A percentile compares a stretch with the other conserved stretches of the same genome.
Evolutionary conservation across 2,797 vertebrate species (phyloP).

Genomic region (Tiaroga cobitis): DNA sequence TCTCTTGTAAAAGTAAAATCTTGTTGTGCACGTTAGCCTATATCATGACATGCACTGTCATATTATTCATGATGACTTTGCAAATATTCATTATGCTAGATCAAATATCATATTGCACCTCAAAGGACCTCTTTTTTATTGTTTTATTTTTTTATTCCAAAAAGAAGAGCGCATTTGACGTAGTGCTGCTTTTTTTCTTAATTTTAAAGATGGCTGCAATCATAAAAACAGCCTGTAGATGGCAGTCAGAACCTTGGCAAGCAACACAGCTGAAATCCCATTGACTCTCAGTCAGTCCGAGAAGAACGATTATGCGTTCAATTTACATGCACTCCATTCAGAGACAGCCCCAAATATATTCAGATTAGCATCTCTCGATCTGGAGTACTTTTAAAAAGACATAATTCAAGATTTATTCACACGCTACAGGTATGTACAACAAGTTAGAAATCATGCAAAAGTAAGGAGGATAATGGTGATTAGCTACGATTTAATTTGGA

Average conservation of each 20-base stretch:
- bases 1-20: neutral
- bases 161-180: conserved; percentile 72
- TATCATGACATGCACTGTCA: neutral
- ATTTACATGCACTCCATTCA: conserved; percentile 19
- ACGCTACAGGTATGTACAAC: neutral
- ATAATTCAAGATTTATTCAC: conserved; percentile 4
- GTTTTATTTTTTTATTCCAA: conserved; percentile 39
- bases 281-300: conserved; percentile 68
- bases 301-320: conserved; percentile 23
- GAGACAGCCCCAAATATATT: neutral
- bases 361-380: conserved; percentile 4
- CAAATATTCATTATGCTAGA: neutral
- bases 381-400: conserved; percentile 7
- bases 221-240: conserved; percentile 76
- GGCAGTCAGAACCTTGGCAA: conserved; percentile 80
- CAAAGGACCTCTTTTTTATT: conserved; percentile 51
- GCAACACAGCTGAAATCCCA: conserved; percentile 51
- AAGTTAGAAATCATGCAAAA: neutral
- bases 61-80: neutral
- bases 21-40: neutral
- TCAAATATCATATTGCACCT: conserved; percentile 15
- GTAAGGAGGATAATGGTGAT: neutral
- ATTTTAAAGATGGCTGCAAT: conserved; percentile 49
- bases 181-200: neutral
- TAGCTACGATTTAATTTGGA: neutral